Evolutionary conservation across 53 echinoderm and acorn worm species (phyloP), one percentile per base, ranked within the genome.

Genomic region (Apostichopus leukothele): DNA sequence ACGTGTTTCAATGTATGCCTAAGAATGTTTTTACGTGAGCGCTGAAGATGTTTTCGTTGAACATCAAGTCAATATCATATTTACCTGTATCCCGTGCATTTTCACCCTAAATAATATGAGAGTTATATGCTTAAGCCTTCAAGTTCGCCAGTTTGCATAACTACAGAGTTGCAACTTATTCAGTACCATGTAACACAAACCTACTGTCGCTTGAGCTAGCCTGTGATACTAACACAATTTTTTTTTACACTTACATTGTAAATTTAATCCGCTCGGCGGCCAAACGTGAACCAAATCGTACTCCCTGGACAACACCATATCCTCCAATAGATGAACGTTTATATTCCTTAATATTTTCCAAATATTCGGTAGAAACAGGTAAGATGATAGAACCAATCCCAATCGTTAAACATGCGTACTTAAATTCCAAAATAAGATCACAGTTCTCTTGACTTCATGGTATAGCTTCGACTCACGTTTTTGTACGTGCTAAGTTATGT

Each of bases 331-430:
- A 81, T 59, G 8, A 6, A 22, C 55, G 81, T 57, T 81, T 81
- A 81, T 81, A 81, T n/a, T 81, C 81, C 81, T 81, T 81, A 81
- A 81, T 81, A 81, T 81, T 81, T 79, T 54, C 59, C 81, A 54
- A 39, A 51, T 54, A 20, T 52, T 81, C 23, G 21, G n/a, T 14
- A 59, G 81, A 54, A 55, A 81, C 21, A 51, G 12, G 12, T 81
- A n/a, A 81, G 14, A 22, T 21, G 54, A n/a, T 81, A 59, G 21
- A n/a, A 53, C 53, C 59, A 18, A 21, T 22, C 50, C 12, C 81
- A 19, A 18, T n/a, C 21, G 23, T 13, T 59, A n/a, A 39, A 81
- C 54, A 54, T 81, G 5, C 71, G n/a, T 18, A 71, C 71, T 71
- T 71, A 13, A 71, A 71, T 71, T 71, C 71, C 71, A 71, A 71